phyloP scores from a whole-genome alignment of 37 sponge, comb jelly and placozoan species.

The Mnemiopsis leidyi region DNA sequence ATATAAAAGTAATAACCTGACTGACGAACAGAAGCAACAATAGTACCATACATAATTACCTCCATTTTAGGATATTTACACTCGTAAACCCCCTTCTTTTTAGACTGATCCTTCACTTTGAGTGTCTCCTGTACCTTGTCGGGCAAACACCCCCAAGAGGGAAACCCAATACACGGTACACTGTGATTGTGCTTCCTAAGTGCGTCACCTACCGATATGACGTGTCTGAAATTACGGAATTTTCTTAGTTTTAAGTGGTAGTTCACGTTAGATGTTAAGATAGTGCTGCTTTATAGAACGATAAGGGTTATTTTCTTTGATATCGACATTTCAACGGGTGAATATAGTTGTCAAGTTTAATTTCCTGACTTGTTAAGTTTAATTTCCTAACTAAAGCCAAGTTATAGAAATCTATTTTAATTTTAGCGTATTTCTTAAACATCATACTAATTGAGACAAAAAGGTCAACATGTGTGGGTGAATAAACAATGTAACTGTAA shows the following conservation, averaged over 20 bases:
- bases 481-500: too few species aligned
- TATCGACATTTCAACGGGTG: neutral
- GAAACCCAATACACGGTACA: slow-evolving; percentile 54
- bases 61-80: neutral
- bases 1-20: too few species aligned
- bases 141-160: slow-evolving; percentile 47
- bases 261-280: neutral
- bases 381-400: too few species aligned
- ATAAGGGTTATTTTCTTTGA: too few species aligned
- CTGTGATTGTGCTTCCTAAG: slow-evolving; percentile 45
- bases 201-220: slow-evolving; percentile 19
- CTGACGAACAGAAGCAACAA: too few species aligned
- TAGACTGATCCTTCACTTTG: neutral
- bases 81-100: neutral
- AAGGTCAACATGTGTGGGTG: too few species aligned
- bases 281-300: too few species aligned
- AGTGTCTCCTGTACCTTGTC: slow-evolving; percentile 48
- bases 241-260: neutral
- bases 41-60: too few species aligned
- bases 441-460: too few species aligned
- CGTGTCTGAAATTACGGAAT: slow-evolving; percentile 7
- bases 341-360: neutral
- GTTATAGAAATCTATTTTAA: too few species aligned
- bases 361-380: too few species aligned
- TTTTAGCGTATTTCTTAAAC: too few species aligned